phyloP scores from a whole-genome alignment of 2,113 vertebrate genomes.

The Ursus arctos region DNA sequence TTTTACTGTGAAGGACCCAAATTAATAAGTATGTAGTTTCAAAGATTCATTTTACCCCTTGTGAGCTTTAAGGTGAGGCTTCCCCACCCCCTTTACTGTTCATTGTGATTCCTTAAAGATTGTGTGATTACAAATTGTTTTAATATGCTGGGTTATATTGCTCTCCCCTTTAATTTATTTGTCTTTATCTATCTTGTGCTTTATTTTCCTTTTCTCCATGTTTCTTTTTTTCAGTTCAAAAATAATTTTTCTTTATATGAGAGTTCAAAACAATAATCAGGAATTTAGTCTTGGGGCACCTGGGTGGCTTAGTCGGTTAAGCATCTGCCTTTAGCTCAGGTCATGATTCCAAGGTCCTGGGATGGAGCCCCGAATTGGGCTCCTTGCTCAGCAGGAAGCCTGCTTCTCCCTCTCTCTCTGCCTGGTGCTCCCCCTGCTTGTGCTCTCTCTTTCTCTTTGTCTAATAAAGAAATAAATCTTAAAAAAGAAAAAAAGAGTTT shows the following conservation, averaged over 20 bases:
- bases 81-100: neutral
- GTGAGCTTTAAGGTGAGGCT: neutral
- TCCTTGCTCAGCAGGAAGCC: too few species aligned
- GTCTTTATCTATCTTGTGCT: neutral
- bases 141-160: neutral
- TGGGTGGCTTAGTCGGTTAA: too few species aligned
- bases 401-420: too few species aligned
- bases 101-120: neutral
- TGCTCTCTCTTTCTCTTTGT: too few species aligned
- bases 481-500: neutral
- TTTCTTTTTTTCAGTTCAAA: constrained; percentile 23
- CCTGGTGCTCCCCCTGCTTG: too few species aligned
- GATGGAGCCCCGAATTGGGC: too few species aligned
- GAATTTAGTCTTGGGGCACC: neutral
- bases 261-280: neutral
- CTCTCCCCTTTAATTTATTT: neutral
- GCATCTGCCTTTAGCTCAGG: too few species aligned
- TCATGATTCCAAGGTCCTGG: too few species aligned
- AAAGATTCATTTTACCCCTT: constrained; percentile 39
- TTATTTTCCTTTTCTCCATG: neutral
- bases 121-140: neutral
- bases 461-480: neutral
- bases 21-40: neutral
- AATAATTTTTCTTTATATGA: neutral
- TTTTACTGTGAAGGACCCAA: neutral